These are phyloP conservation scores for Idaea straminata DNA, from an alignment of 2,888 invertebrate genomes.

Conservation along the genomic window DNA sequence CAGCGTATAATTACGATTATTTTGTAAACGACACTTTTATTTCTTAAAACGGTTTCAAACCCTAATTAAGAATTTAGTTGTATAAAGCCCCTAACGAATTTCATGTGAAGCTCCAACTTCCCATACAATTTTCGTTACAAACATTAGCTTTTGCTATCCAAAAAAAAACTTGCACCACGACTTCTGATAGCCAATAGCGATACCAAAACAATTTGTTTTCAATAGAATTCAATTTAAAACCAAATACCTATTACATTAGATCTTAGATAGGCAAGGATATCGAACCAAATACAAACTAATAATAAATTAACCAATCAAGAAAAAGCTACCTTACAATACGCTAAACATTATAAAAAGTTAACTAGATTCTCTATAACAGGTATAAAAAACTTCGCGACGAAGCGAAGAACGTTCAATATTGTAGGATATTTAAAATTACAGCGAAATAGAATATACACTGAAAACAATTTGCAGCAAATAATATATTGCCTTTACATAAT, in stretches of 20 bases:
- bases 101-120: too few relatives aligned
- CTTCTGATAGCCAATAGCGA: not conserved
- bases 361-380: not conserved
- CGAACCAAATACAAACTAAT: not conserved
- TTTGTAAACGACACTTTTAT: too few relatives aligned
- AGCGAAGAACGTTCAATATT: slow-evolving; percentile 42
- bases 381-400: slow-evolving; percentile 14
- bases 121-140: too few relatives aligned
- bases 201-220: not conserved
- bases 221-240: not conserved
- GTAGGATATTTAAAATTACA: slow-evolving; percentile 31
- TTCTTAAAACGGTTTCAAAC: too few relatives aligned
- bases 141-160: not conserved
- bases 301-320: not conserved
- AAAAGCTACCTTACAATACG: not conserved
- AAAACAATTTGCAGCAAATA: too few relatives aligned
- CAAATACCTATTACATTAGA: not conserved
- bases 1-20: too few relatives aligned
- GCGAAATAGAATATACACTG: slow-evolving; percentile 38
- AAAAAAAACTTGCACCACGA: not conserved
- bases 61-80: too few relatives aligned
- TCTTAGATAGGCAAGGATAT: not conserved
- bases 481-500: too few relatives aligned
- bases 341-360: not conserved
- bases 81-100: too few relatives aligned